Evolutionary conservation across 2,797 vertebrate species (phyloP).

Genomic region (Lagocephalus sceleratus): DNA sequence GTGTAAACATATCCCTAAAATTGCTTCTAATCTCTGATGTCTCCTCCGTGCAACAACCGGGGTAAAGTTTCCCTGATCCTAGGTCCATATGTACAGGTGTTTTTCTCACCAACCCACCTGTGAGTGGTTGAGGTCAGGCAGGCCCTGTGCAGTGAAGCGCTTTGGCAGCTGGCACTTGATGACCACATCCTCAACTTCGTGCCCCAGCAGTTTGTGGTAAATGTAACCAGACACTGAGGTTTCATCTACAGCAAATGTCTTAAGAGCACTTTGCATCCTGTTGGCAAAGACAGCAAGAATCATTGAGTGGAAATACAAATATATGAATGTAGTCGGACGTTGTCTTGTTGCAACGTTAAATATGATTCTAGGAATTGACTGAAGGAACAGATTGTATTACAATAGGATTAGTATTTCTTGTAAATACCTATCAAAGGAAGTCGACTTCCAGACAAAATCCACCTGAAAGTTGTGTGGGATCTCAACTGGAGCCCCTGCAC

Average conservation of each 20-base stretch:
- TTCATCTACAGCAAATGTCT: conserved; percentile 96
- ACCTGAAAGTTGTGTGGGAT: conserved; percentile 99
- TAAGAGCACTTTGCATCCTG: conserved; percentile 98
- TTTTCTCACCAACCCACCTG: conserved; percentile 78
- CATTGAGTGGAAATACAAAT: conserved; percentile 3
- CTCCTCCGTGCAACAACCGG: background rate
- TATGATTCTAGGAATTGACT: too few species aligned
- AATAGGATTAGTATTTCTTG: background rate
- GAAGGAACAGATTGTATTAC: too few species aligned
- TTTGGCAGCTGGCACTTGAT: conserved; percentile 99
- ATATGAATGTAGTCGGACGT: background rate
- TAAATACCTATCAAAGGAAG: conserved; percentile 93
- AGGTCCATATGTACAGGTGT: background rate
- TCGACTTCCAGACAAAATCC: conserved; percentile 99
- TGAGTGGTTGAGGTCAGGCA: conserved; percentile 98
- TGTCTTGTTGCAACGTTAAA: too few species aligned
- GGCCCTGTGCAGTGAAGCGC: conserved; percentile 95
- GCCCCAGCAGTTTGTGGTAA: conserved; percentile 96
- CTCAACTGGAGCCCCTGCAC: conserved; percentile 94
- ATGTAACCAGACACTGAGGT: conserved; percentile 98
- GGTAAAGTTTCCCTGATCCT: background rate
- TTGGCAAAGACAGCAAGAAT: conserved; percentile 31
- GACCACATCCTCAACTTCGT: conserved; percentile 96
- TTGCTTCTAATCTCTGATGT: background rate
- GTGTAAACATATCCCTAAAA: background rate